Conservation (phyloP, 2,797 vertebrate species). For the Chaunax sp. region DNA sequence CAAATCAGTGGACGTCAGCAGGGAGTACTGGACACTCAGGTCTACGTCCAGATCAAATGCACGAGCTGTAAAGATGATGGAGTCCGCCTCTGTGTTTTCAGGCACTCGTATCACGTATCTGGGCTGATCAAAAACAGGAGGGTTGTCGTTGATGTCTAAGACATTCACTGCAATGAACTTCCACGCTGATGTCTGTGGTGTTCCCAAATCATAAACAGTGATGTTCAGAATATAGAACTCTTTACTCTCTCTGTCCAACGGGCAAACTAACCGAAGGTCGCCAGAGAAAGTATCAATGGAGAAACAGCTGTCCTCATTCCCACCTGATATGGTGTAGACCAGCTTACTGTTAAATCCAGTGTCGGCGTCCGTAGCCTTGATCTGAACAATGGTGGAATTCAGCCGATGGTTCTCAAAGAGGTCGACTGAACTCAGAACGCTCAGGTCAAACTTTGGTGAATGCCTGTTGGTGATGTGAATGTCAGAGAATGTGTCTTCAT, state of each 20-base stretch:
- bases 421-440: constrained; percentile 89
- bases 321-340: constrained; percentile 91
- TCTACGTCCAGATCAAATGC: constrained; percentile 88
- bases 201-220: constrained; percentile 92
- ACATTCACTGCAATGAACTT: constrained; percentile 92
- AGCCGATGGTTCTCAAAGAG: constrained; percentile 85
- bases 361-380: constrained; percentile 90
- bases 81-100: constrained; percentile 87
- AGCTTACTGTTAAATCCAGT: constrained; percentile 90
- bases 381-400: constrained; percentile 84
- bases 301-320: constrained; percentile 94
- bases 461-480: constrained; percentile 90
- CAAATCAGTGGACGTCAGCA: constrained; percentile 87
- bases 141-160: constrained; percentile 92
- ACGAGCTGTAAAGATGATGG: constrained; percentile 85
- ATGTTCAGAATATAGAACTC: constrained; percentile 94
- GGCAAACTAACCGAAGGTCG: constrained; percentile 86
- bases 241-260: constrained; percentile 90
- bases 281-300: constrained; percentile 90
- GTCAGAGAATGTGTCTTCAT: constrained; percentile 89
- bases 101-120: constrained; percentile 87
- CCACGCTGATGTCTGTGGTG: constrained; percentile 91
- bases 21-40: constrained; percentile 86
- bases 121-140: constrained; percentile 88
- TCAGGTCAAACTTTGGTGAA: constrained; percentile 88